Base-by-base conservation (phyloP, 37 sponge, comb jelly and placozoan species). In the Mnemiopsis leidyi region DNA sequence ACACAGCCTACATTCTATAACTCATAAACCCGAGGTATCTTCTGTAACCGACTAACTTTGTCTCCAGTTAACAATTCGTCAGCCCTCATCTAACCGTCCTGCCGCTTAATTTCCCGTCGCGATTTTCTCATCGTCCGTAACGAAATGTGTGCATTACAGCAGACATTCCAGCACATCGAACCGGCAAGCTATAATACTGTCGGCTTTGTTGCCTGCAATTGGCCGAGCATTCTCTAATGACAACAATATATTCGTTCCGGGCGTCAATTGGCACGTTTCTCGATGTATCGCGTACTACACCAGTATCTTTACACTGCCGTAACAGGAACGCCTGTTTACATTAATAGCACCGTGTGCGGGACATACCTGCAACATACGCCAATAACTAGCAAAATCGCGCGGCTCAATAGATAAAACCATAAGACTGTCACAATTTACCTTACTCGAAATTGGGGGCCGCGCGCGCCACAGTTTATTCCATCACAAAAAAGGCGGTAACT, bases 371-470 rank as follows among this genome's bases (percentile, higher is more conserved):
- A 34, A 34, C 35, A 77, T 77, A 13, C 21, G 32, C 79, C 9
- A 77, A 34, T 9, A 34, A 77, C 79, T 77, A 77, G 79, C 79
- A 77, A 34, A 77, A 3, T 1, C 9, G 79, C 36, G 79, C 36
- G 18, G 35, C 35, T 13, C 20, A 13, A 31, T 5, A 16, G 5
- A 34, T 77, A 32, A 77, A 77, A 77, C 35, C 20, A 77, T 18
- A 9, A 1, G 30, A 32, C 33, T 77, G 26, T 31, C 20, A 32
- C 35, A 26, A 34, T 31, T 77, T 77, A 77, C 79, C 36, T 26
- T 34, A 77, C 20, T 32, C 7, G 33, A 77, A 77, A 77, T 77
- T 31, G 36, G 79, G 33, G 16, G 25, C 16, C n/a, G 36, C 79
- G 79, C 79, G 79, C 79, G 79, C 33, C 32, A 9, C 36, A 16